phyloP scores from a whole-genome alignment of 2,113 vertebrate species.

The Bufo bufo region DNA sequence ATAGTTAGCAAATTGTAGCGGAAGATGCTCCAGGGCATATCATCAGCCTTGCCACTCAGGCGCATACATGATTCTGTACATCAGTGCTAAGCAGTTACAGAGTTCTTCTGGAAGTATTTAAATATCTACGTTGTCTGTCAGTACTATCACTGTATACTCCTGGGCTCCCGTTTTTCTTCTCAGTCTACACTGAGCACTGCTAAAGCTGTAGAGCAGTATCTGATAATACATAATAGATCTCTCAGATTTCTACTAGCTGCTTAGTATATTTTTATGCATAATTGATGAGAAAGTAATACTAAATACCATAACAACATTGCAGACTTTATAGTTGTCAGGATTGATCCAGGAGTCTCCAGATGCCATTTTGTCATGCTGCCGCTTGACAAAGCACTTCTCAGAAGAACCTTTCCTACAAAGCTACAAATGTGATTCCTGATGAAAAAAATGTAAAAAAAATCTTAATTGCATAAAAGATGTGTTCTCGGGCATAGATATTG shows the following conservation, averaged over 20 bases:
- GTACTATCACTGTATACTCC: background rate
- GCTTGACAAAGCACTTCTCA: no score
- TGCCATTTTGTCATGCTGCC: no score
- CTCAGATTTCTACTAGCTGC: background rate
- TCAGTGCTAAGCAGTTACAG: background rate
- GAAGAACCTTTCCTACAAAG: no score
- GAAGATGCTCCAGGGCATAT: conserved; percentile 10
- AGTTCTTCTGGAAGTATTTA: conserved; percentile 9
- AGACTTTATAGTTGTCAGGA: background rate
- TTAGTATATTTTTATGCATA: background rate
- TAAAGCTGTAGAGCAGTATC: background rate
- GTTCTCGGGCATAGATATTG: no score
- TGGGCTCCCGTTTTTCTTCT: background rate
- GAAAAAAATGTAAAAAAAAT: no score
- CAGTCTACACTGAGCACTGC: background rate
- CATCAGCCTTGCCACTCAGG: background rate
- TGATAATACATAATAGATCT: background rate
- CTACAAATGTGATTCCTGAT: no score
- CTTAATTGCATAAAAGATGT: no score
- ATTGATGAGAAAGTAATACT: background rate
- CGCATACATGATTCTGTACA: background rate
- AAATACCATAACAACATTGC: background rate
- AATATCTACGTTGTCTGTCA: background rate
- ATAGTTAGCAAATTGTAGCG: background rate
- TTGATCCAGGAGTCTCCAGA: no score